Conservation (phyloP, 2,888 invertebrate genomes). For the Epirrhoe alternata region DNA sequence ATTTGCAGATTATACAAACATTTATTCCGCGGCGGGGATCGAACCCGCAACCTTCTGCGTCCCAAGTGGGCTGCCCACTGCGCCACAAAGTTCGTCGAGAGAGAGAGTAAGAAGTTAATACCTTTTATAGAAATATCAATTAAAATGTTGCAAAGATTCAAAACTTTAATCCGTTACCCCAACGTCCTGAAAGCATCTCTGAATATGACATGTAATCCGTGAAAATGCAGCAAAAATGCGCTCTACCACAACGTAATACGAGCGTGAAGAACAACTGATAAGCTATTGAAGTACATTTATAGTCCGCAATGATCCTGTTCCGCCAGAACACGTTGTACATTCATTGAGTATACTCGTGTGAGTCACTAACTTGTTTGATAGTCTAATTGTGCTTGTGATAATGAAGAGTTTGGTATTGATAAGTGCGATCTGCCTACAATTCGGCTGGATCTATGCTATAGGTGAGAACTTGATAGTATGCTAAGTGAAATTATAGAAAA, state of each 20-base stretch:
- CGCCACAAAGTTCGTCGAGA: no score
- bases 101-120: no score
- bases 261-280: slow-evolving; percentile 46
- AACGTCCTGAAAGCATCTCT: slow-evolving; percentile 33
- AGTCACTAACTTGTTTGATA: slow-evolving; percentile 48
- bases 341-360: slow-evolving; percentile 53
- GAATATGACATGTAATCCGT: slow-evolving; percentile 20
- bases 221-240: slow-evolving; percentile 24
- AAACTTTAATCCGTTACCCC: no score
- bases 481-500: not conserved
- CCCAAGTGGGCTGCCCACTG: no score
- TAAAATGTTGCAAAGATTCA: no score
- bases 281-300: slow-evolving; percentile 56
- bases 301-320: slow-evolving; percentile 49
- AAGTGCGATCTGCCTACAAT: slow-evolving; percentile 58
- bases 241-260: slow-evolving; percentile 34
- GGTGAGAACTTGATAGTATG: slow-evolving; percentile 34
- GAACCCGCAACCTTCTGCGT: no score
- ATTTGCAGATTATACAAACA: no score
- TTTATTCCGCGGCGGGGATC: no score
- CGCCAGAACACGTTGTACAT: slow-evolving; percentile 51
- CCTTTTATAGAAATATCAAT: no score
- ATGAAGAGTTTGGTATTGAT: slow-evolving; percentile 61
- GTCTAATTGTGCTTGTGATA: slow-evolving; percentile 45
- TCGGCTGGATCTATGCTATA: slow-evolving; percentile 53